Evolutionary conservation across 2,113 vertebrate genomes (phyloP).

Genomic region (Nannobrachium achirus): DNA sequence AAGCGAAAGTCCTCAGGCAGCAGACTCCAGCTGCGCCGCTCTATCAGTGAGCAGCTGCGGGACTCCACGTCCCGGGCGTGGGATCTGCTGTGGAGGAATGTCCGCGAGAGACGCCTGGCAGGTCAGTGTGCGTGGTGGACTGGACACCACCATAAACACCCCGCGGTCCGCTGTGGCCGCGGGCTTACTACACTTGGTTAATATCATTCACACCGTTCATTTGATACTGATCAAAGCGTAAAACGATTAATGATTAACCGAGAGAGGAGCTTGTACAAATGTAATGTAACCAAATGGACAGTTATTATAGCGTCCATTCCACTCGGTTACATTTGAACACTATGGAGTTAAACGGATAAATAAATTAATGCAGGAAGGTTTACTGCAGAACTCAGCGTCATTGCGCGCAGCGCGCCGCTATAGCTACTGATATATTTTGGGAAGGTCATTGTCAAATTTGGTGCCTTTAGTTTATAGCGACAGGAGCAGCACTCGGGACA

Average conservation of each 20-base stretch:
- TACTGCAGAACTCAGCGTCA: slow-evolving; percentile 6
- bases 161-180: no score
- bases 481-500: slow-evolving; percentile 48
- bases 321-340: background rate
- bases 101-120: slow-evolving; percentile 92
- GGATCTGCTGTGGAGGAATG: slow-evolving; percentile 93
- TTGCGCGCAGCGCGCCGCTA: slow-evolving; percentile 32
- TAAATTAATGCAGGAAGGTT: no score
- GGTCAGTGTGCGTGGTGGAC: slow-evolving; percentile 88
- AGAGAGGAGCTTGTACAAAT: no score
- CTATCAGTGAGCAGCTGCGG: slow-evolving; percentile 94
- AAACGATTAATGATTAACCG: background rate
- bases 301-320: background rate
- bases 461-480: slow-evolving; percentile 45
- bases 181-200: no score
- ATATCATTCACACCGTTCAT: no score
- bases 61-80: slow-evolving; percentile 94
- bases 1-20: slow-evolving; percentile 74
- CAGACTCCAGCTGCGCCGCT: slow-evolving; percentile 87
- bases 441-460: slow-evolving; percentile 80
- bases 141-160: slow-evolving; percentile 15
- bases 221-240: no score
- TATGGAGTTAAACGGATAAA: no score
- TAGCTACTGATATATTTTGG: slow-evolving; percentile 64
- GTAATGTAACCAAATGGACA: no score